phyloP scores from a whole-genome alignment of 1,140 invertebrate genomes.

The Drosophila hydei region DNA sequence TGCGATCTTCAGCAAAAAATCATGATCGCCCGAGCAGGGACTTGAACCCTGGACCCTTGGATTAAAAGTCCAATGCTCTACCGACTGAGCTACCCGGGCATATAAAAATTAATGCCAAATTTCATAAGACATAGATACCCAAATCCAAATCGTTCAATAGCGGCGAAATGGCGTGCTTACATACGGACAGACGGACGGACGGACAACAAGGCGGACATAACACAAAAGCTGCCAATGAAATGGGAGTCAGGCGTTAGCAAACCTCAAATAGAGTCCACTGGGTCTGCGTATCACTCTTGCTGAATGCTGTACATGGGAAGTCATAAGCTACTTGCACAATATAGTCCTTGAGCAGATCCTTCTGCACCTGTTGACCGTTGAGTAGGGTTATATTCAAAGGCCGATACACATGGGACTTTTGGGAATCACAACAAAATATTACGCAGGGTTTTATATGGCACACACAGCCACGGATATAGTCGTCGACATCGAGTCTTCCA shows the following conservation, averaged over 20 bases:
- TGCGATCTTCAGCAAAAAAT: too few relatives aligned
- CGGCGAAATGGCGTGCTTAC: too few relatives aligned
- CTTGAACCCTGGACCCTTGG: constrained; percentile 91
- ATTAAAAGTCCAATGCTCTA: constrained; percentile 92
- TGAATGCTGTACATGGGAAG: background rate
- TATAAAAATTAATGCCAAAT: too few relatives aligned
- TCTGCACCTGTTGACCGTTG: constrained; percentile 22
- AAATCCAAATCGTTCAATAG: too few relatives aligned
- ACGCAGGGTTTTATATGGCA: constrained; percentile 53
- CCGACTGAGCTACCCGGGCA: constrained; percentile 91
- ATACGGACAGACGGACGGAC: too few relatives aligned
- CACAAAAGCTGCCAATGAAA: background rate
- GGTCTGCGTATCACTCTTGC: background rate
- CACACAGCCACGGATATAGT: constrained; percentile 53
- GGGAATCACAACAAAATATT: constrained; percentile 54
- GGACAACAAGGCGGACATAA: too few relatives aligned
- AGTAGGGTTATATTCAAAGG: constrained; percentile 34
- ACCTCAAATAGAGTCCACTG: constrained; percentile 59
- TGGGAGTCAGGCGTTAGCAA: background rate
- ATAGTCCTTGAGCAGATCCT: constrained; percentile 28
- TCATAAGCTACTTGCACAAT: constrained; percentile 11
- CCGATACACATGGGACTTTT: background rate
- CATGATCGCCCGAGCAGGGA: too few relatives aligned
- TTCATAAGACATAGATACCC: too few relatives aligned
- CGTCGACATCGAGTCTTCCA: background rate